These are phyloP conservation scores for Falco biarmicus DNA, from an alignment of 2,797 vertebrate genomes.

Conservation along the genomic window DNA sequence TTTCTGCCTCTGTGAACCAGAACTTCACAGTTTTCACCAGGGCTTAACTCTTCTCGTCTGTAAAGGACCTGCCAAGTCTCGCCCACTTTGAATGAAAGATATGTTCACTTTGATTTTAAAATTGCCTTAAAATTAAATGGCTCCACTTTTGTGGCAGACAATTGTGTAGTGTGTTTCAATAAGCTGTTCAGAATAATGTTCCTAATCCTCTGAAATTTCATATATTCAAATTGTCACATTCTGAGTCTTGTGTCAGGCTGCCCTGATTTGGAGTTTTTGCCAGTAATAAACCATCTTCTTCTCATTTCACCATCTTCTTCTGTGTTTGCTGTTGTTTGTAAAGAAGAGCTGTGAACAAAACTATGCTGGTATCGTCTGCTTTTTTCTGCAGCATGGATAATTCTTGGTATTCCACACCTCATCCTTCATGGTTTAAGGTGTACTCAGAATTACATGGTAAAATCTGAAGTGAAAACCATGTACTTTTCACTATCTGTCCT, in stretches of 20 bases:
- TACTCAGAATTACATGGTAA: not conserved
- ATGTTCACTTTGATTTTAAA: constrained; percentile 57
- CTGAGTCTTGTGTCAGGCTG: not conserved
- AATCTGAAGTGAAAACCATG: constrained; percentile 54
- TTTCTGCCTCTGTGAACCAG: constrained; percentile 13
- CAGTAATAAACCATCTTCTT: not conserved
- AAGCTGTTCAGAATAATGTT: constrained; percentile 32
- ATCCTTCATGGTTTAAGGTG: constrained; percentile 28
- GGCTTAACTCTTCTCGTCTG: not conserved
- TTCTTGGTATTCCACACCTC: constrained; percentile 1
- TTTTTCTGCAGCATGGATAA: constrained; percentile 27
- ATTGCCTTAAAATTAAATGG: constrained; percentile 67
- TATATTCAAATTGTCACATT: constrained; percentile 41
- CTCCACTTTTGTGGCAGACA: constrained; percentile 22
- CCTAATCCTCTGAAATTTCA: constrained; percentile 42
- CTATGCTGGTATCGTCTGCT: not conserved
- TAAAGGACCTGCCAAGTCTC: constrained; percentile 39
- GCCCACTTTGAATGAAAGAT: constrained; percentile 51
- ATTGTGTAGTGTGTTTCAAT: constrained; percentile 42
- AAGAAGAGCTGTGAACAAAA: not conserved
- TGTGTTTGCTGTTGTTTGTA: not conserved
- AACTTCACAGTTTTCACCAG: not conserved
- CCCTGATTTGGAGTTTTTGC: not conserved
- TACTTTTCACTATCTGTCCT: not conserved
- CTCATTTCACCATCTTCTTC: not conserved